Base-by-base conservation (phyloP, 2,797 vertebrate species). In the Sardinella longiceps region DNA sequence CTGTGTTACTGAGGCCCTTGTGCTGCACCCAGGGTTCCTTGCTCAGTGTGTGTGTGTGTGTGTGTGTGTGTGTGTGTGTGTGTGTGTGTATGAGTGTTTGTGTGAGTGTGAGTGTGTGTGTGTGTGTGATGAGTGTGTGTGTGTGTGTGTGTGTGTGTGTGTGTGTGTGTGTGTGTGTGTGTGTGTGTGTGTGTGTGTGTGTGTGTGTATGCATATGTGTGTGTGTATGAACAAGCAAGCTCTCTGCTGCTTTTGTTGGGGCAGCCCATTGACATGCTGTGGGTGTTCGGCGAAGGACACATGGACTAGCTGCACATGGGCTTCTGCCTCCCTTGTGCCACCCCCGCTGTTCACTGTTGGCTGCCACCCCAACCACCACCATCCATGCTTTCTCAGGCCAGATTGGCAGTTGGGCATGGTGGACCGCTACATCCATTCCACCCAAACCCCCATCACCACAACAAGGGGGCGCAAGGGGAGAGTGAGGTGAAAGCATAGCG, bases 221-320 rank as follows among this genome's bases (percentile, higher is more conserved):
- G n/a, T n/a, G n/a, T n/a, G n/a, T n/a, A n/a, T n/a, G n/a, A n/a
- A 20, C 5, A 18, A 10, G 63, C 3, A 12, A 37, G 89, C 89
- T 86, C 56, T 83, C 70, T 7, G 60, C 84, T 4, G 37, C 70
- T 91, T 90, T 94, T 93, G 91, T 93, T 93, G 85, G 3, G 12
- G 33, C 20, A 89, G 84, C 86, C 89, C 91, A 93, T 95, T 95
- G 90, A 91, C 88, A 95, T 95, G 92, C 93, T 89, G 88, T 83
- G 2, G 58, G 82, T 80, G 87, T 50, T 60, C 15, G 53, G 86
- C 82, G 80, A 77, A 82, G 86, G 85, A 37, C 85, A 43, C 70
- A 77, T 43, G 66, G 81, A 81, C 82, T 90, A 92, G 84, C 87
- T 90, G 91, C 91, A 91, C 86, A 91, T 30, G 60, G 87, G 85